A percentile compares a stretch with the other conserved stretches of the same genome.
Conservation (phyloP, 1,140 invertebrate genomes). For the Portunus trituberculatus region DNA sequence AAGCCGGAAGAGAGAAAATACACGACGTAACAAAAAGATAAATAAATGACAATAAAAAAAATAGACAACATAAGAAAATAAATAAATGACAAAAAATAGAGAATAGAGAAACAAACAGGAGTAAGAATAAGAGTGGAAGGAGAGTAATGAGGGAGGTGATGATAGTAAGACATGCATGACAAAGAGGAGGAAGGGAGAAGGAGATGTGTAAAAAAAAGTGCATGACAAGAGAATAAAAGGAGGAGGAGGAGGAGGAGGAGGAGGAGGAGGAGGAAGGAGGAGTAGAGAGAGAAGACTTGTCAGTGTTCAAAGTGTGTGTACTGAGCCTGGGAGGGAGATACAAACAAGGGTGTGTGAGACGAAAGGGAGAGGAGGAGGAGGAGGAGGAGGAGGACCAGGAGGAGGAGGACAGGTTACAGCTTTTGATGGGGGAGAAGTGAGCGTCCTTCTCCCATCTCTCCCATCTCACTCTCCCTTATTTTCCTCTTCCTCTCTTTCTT, state of each 20-base stretch:
- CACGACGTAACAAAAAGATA: no score
- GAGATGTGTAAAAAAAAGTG: not conserved
- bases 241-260: not conserved
- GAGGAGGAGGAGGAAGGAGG: not conserved
- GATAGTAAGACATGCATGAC: not conserved
- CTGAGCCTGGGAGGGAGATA: not conserved
- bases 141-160: not conserved
- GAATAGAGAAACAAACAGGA: not conserved
- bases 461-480: not conserved
- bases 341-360: not conserved
- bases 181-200: not conserved
- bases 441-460: not conserved
- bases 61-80: not conserved
- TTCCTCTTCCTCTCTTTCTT: not conserved
- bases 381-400: not conserved
- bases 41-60: not conserved
- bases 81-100: not conserved
- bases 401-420: not conserved
- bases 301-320: not conserved
- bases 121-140: not conserved
- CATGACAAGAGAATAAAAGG: not conserved
- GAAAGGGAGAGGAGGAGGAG: not conserved
- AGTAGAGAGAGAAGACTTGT: not conserved
- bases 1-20: no score
- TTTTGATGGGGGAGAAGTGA: not conserved